Conservation (phyloP, 1,140 invertebrate species). For the Augochlora pura region DNA sequence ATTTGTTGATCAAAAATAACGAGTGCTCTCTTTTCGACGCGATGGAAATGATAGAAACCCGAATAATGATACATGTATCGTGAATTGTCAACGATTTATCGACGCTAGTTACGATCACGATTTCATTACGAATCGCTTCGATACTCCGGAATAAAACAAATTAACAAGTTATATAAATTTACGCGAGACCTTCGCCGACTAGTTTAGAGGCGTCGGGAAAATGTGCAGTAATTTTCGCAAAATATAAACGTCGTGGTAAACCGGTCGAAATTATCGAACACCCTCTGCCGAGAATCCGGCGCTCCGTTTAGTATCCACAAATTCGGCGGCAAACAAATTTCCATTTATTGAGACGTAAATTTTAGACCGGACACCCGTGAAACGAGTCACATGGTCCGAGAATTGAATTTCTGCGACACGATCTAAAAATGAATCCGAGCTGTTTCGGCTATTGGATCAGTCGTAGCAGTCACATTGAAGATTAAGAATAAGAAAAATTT, state of each 20-base stretch:
- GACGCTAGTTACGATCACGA: neutral
- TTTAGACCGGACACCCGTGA: neutral
- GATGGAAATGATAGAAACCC: neutral
- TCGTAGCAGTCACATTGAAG: no score
- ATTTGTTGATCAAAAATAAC: neutral
- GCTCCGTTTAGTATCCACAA: neutral
- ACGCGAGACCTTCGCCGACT: neutral
- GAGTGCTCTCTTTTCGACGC: neutral
- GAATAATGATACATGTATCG: neutral
- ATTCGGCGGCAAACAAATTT: conserved; percentile 31
- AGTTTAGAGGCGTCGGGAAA: neutral
- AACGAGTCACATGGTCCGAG: neutral
- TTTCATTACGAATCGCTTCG: neutral
- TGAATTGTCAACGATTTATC: neutral
- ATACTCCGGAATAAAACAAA: neutral
- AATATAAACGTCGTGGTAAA: neutral
- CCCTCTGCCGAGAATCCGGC: neutral
- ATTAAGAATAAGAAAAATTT: no score
- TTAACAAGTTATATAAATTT: neutral
- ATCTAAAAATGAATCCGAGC: no score
- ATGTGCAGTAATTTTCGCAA: neutral
- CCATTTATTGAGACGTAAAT: neutral
- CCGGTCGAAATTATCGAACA: neutral
- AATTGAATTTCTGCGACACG: no score
- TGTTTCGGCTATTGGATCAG: no score